Percentiles rank a stretch among this genome's conserved stretches.
Conservation (phyloP, 2,113 vertebrate species). For the Dromiciops gliroides region DNA sequence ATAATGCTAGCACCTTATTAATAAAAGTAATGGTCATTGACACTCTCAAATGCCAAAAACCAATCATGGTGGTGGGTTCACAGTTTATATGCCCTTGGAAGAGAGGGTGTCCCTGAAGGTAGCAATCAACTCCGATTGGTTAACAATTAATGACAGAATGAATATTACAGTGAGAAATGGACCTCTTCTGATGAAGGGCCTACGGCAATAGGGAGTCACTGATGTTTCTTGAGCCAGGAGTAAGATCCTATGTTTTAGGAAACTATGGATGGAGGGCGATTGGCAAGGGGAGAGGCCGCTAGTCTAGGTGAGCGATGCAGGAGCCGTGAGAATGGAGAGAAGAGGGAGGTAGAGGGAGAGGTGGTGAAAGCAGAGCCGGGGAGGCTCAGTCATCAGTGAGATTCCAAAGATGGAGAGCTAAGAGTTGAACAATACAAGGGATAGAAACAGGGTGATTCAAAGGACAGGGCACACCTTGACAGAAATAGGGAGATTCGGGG, state of each 20-base stretch:
- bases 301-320: neutral
- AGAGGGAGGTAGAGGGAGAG: neutral
- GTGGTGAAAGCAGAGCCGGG: neutral
- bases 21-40: no score
- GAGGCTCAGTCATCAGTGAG: neutral
- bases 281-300: neutral
- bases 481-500: no score
- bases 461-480: neutral
- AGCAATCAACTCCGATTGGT: no score
- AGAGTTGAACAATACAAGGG: neutral
- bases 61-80: no score
- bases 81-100: no score
- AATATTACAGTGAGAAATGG: no score
- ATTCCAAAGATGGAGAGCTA: neutral
- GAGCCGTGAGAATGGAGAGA: neutral
- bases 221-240: neutral
- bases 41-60: no score
- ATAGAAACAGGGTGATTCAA: neutral
- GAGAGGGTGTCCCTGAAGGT: no score
- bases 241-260: neutral
- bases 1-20: no score
- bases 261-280: neutral
- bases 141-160: no score
- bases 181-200: no score
- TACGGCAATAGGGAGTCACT: neutral